A percentile compares a stretch with the other conserved stretches of the same genome.
phyloP scores from a whole-genome alignment of 2,888 invertebrate genomes.

The Sphaeridia pumilis region DNA sequence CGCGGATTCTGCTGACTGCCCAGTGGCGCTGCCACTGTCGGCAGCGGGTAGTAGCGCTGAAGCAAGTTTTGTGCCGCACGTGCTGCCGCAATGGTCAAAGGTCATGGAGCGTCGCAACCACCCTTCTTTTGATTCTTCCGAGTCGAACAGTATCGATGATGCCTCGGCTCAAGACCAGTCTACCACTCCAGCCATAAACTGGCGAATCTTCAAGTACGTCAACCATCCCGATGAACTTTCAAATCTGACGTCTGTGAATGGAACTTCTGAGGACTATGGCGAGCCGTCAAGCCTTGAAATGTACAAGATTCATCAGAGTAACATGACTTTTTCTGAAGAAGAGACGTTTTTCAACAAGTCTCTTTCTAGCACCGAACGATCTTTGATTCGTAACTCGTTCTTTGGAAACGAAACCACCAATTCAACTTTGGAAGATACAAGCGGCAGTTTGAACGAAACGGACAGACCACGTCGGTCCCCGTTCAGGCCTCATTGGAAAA shows the following conservation, averaged over 20 bases:
- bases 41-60: not conserved
- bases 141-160: not conserved
- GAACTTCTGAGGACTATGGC: not conserved
- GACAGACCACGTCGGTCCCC: constrained; percentile 9
- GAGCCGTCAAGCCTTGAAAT: not conserved
- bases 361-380: constrained; percentile 10
- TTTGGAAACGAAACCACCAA: constrained; percentile 4
- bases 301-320: not conserved
- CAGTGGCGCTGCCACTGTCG: not conserved
- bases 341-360: not conserved
- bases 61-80: not conserved
- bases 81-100: not conserved
- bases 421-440: constrained; percentile 1
- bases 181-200: not conserved
- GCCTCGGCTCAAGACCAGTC: not conserved
- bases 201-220: constrained; percentile 31
- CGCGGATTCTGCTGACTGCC: not conserved
- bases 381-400: constrained; percentile 17
- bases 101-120: not conserved
- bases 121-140: not conserved
- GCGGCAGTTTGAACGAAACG: constrained; percentile 7
- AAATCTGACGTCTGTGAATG: not conserved
- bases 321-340: not conserved
- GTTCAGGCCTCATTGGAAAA: constrained; percentile 11
- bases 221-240: constrained; percentile 13